A percentile compares a stretch with the other conserved stretches of the same genome.
Evolutionary conservation across 2,797 vertebrate genomes (phyloP).

Genomic region (Apogon hyalosoma): DNA sequence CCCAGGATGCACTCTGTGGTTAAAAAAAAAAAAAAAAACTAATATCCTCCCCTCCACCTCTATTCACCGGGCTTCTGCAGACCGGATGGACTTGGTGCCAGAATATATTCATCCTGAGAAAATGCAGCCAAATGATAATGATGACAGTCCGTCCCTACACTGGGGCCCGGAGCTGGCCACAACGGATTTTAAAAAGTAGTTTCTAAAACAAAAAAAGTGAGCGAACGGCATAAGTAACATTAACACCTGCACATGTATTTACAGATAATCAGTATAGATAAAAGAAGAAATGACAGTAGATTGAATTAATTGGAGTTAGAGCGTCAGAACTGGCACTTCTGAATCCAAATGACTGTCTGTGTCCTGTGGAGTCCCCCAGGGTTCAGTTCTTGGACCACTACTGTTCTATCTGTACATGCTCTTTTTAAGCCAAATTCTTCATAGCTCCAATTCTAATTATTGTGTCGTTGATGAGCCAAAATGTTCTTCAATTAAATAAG

Average conservation of each 20-base stretch:
- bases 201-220: not conserved
- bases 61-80: constrained; percentile 18
- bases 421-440: too few species aligned
- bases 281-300: too few species aligned
- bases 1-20: constrained; percentile 28
- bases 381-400: too few species aligned
- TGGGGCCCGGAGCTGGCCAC: not conserved
- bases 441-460: too few species aligned
- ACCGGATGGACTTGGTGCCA: constrained; percentile 24
- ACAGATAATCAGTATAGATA: too few species aligned
- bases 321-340: too few species aligned
- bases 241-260: not conserved
- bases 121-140: constrained; percentile 17
- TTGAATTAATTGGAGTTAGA: too few species aligned
- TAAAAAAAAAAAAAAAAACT: not conserved
- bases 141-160: constrained; percentile 14
- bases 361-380: too few species aligned
- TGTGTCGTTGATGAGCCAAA: too few species aligned
- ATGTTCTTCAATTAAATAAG: too few species aligned
- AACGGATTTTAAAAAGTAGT: not conserved
- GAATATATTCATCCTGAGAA: constrained; percentile 10
- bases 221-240: not conserved
- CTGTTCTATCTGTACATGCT: too few species aligned
- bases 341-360: too few species aligned
- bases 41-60: not conserved